Evolutionary conservation across 2,113 vertebrate species (phyloP), one percentile per base, ranked within the genome.

Genomic region (Scophthalmus maximus): DNA sequence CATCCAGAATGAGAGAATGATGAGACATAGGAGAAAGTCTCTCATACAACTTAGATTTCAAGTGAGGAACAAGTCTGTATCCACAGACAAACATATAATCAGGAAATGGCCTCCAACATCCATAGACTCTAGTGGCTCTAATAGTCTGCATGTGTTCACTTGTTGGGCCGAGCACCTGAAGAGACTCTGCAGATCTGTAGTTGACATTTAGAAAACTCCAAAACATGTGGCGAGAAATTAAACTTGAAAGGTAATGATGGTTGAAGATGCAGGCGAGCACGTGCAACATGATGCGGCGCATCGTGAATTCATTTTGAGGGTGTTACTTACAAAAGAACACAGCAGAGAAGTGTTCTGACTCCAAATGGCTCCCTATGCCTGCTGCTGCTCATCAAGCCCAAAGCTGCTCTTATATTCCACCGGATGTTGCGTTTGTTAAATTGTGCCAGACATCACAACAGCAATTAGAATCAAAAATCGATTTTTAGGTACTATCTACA

Each of bases 191-290:
- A 15, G 17, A 47, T 52, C 30, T 46, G 2, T n/a, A 17, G 70
- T 44, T 65, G 25, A 62, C 40, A 60, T 66, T 67, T 47, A n/a
- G n/a, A n/a, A n/a, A 12, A 65, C 40, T 65, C n/a, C 50, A 40
- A 53, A n/a, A n/a, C n/a, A n/a, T n/a, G n/a, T n/a, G n/a, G n/a
- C n/a, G n/a, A n/a, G n/a, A n/a, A n/a, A n/a, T n/a, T n/a, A n/a
- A n/a, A n/a, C n/a, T n/a, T n/a, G n/a, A n/a, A n/a, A n/a, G n/a
- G n/a, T n/a, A n/a, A n/a, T n/a, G n/a, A n/a, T n/a, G n/a, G 36
- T 14, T 47, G 8, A 29, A 26, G 65, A 58, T 51, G 18, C 23
- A 8, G 51, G 17, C 22, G 27, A 62, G 27, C 4, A n/a, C n/a
- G 0, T 12, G 0, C 44, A 61, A 34, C n/a, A 52, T 0, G 3